Evolutionary conservation across 2,888 invertebrate genomes (phyloP).

Genomic region (Andrena bicolor): DNA sequence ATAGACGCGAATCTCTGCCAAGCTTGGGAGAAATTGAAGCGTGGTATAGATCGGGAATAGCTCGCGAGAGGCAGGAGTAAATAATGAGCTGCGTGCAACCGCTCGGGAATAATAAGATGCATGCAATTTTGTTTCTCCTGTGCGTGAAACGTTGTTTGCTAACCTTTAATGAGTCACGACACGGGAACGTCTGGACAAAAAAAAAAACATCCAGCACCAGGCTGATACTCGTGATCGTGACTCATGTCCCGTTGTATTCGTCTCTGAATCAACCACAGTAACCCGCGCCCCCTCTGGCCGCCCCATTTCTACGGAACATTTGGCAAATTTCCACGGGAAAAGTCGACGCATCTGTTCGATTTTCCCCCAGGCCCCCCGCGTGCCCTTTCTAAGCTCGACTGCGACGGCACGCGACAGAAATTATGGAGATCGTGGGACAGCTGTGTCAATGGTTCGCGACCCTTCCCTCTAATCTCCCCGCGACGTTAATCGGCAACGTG

Average conservation of each 20-base stretch:
- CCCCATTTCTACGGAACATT: constrained; percentile 51
- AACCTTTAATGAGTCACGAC: constrained; percentile 46
- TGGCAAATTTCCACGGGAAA: constrained; percentile 69
- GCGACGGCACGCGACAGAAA: constrained; percentile 58
- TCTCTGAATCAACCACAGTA: constrained; percentile 5
- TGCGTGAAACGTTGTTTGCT: constrained; percentile 20
- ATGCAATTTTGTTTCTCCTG: constrained; percentile 32
- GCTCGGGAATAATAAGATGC: constrained; percentile 13
- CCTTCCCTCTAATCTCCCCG: constrained; percentile 19
- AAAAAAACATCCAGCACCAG: constrained; percentile 32
- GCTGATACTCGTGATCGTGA: constrained; percentile 46
- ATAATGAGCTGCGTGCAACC: background rate
- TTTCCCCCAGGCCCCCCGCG: constrained; percentile 12
- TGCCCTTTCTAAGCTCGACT: constrained; percentile 4
- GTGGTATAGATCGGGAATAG: background rate
- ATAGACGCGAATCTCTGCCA: constrained; percentile 29
- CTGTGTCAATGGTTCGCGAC: constrained; percentile 7
- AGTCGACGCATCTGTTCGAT: constrained; percentile 62
- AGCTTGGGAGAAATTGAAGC: constrained; percentile 7
- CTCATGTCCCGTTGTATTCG: constrained; percentile 41
- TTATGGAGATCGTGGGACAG: constrained; percentile 42
- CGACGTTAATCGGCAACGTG: constrained; percentile 1
- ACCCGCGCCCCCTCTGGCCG: background rate
- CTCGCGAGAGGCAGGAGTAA: background rate
- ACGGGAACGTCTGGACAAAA: constrained; percentile 19